phyloP scores from a whole-genome alignment of 2,797 vertebrate genomes.

The Mormyrus hasselquistii region DNA sequence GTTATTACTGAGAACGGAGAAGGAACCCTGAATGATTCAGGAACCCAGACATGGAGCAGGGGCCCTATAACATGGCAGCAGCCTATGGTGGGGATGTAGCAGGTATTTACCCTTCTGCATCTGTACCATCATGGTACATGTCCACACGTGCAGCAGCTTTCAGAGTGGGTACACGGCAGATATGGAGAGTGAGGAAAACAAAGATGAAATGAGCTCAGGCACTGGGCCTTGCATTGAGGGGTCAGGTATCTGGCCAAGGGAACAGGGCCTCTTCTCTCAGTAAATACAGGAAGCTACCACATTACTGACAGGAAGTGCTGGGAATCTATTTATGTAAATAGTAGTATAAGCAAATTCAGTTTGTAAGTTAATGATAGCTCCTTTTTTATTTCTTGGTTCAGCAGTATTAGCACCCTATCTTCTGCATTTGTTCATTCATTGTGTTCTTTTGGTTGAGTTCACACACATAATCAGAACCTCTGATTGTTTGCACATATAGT shows the following conservation, averaged over 20 bases:
- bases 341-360: not conserved
- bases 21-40: not conserved
- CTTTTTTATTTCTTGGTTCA: not conserved
- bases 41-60: not conserved
- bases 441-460: not conserved
- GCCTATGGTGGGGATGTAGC: not conserved
- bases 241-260: not conserved
- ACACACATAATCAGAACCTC: not conserved
- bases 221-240: not conserved
- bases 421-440: not conserved
- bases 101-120: not conserved
- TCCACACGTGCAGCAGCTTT: not conserved
- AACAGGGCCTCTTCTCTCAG: not conserved
- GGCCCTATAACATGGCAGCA: not conserved
- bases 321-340: not conserved
- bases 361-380: not conserved
- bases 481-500: not conserved
- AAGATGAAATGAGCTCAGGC: not conserved
- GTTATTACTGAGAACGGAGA: not conserved
- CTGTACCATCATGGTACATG: not conserved
- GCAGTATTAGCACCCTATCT: not conserved
- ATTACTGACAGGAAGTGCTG: not conserved
- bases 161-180: not conserved
- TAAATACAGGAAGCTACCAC: not conserved
- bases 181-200: not conserved